These are phyloP conservation scores for Camponotus fellah DNA, from an alignment of 2,888 invertebrate species.

Conservation along the genomic window DNA sequence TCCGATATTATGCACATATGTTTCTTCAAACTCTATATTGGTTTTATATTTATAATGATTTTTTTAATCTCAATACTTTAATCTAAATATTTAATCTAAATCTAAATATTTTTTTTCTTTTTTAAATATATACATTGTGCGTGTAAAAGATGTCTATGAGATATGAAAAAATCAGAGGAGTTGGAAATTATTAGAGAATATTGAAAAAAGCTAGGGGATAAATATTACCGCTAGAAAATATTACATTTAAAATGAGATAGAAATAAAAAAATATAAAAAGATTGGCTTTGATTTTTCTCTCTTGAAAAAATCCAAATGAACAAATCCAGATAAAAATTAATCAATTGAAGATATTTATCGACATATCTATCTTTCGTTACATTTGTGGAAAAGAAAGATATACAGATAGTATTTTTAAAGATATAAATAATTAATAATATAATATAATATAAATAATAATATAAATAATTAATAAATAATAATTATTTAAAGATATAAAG, in stretches of 20 bases:
- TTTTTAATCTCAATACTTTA: neutral
- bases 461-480: too few relatives aligned
- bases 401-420: constrained; percentile 8
- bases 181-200: neutral
- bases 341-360: neutral
- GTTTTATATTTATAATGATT: neutral
- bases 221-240: neutral
- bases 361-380: neutral
- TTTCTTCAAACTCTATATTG: neutral
- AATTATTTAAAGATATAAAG: neutral
- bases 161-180: neutral
- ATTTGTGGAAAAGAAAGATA: neutral
- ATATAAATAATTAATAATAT: too few relatives aligned
- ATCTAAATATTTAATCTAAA: constrained; percentile 1
- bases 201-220: neutral
- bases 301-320: neutral
- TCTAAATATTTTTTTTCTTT: neutral
- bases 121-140: neutral
- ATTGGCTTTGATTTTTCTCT: neutral
- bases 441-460: too few relatives aligned
- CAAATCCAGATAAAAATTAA: neutral
- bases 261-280: neutral
- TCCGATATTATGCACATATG: neutral
- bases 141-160: neutral
- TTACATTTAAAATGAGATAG: neutral